A percentile compares a stretch with the other conserved stretches of the same genome.
phyloP scores from a whole-genome alignment of 2,797 vertebrate genomes.

The Numenius phaeopus region DNA sequence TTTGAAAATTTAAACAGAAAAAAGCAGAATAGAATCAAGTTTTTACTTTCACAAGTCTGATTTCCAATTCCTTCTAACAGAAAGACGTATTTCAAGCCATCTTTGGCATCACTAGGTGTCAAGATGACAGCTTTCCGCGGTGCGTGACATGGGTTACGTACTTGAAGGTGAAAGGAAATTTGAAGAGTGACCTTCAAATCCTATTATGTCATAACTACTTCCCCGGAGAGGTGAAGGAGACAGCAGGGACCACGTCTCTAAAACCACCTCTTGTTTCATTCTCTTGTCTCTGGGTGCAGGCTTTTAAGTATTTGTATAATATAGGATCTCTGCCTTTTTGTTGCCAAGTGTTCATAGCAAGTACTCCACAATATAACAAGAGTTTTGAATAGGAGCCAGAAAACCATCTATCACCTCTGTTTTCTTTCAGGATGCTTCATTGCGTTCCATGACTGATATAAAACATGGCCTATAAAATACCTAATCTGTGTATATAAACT shows the following conservation, averaged over 20 bases:
- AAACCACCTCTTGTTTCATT: constrained; percentile 31
- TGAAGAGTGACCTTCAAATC: constrained; percentile 67
- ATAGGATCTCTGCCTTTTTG: constrained; percentile 47
- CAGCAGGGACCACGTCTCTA: neutral
- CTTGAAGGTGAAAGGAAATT: constrained; percentile 51
- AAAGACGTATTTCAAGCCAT: neutral
- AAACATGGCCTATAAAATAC: neutral
- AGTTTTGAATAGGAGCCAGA: constrained; percentile 38
- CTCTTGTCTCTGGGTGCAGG: constrained; percentile 25
- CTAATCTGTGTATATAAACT: fast-evolving
- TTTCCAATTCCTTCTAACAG: neutral
- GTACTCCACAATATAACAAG: constrained; percentile 14
- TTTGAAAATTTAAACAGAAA: neutral
- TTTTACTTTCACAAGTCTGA: neutral
- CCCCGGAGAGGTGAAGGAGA: constrained; percentile 44
- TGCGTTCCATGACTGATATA: neutral
- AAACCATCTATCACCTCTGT: neutral
- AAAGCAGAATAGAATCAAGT: neutral
- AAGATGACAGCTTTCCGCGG: neutral
- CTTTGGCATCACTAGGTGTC: constrained; percentile 14
- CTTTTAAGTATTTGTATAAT: constrained; percentile 56
- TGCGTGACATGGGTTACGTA: constrained; percentile 30
- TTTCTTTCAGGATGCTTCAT: neutral
- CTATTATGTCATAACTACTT: constrained; percentile 51
- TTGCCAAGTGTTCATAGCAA: constrained; percentile 33